These are phyloP conservation scores for Thryonomys swinderianus DNA, from an alignment of 2,113 vertebrate species.

Conservation along the genomic window DNA sequence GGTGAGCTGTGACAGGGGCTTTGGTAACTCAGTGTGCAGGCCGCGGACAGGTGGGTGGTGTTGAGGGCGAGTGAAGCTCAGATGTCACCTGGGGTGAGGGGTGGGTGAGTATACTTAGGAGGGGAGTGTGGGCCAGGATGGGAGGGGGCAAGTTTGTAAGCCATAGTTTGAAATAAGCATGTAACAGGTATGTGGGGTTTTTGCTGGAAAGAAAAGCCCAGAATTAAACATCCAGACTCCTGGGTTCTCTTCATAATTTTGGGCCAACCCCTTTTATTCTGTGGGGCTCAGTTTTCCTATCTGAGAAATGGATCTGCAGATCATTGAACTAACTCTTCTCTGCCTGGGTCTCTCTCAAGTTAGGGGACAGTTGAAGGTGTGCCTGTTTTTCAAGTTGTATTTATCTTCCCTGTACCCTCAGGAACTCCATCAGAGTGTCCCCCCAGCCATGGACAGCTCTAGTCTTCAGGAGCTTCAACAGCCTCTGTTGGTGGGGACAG, in stretches of 20 bases:
- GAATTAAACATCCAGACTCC: neutral
- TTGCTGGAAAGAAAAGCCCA: neutral
- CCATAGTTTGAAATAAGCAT: neutral
- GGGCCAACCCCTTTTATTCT: neutral
- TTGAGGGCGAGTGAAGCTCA: neutral
- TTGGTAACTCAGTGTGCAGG: neutral
- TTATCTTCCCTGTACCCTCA: slow-evolving; percentile 21
- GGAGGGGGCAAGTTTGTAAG: neutral
- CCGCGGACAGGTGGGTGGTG: neutral
- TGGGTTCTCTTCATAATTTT: neutral
- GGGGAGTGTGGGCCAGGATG: neutral
- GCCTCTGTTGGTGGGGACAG: slow-evolving; percentile 68
- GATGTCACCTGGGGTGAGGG: neutral
- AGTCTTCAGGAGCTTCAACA: slow-evolving; percentile 78
- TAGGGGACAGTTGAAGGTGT: neutral
- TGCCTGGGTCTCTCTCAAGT: neutral
- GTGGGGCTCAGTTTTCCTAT: neutral
- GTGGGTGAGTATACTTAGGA: neutral
- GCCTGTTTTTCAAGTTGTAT: neutral
- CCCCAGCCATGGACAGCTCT: slow-evolving; percentile 75
- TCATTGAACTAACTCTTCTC: neutral
- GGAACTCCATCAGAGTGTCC: neutral
- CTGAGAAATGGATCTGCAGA: neutral
- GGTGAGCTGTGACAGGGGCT: neutral
- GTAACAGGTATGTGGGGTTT: neutral